Conservation (phyloP, 1,140 invertebrate genomes). For the Zaprionus ornatus region DNA sequence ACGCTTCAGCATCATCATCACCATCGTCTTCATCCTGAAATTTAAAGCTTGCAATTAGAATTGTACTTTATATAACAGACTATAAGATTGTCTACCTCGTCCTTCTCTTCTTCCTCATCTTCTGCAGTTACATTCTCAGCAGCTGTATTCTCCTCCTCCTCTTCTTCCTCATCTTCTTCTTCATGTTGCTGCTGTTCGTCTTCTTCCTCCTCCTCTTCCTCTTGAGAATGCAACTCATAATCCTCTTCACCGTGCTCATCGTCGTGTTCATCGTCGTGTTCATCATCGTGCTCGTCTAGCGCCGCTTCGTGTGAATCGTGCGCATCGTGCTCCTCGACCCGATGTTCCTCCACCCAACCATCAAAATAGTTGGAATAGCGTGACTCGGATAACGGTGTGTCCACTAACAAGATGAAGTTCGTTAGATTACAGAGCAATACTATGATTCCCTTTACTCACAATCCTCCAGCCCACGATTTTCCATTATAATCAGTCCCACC, state of each 20-base stretch:
- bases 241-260: slow-evolving; percentile 72
- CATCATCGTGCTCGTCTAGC: slow-evolving; percentile 74
- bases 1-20: slow-evolving; percentile 38
- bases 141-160: slow-evolving; percentile 80
- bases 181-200: slow-evolving; percentile 32
- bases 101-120: slow-evolving; percentile 58
- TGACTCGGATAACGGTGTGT: slow-evolving; percentile 88
- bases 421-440: not conserved
- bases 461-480: slow-evolving; percentile 90
- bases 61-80: not conserved
- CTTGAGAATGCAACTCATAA: slow-evolving; percentile 69
- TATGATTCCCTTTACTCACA: slow-evolving; percentile 85
- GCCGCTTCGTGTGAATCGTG: slow-evolving; percentile 80
- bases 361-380: slow-evolving; percentile 89
- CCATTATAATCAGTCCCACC: slow-evolving; percentile 90
- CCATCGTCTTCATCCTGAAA: slow-evolving; percentile 36
- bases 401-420: slow-evolving; percentile 85
- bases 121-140: slow-evolving; percentile 80
- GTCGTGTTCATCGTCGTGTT: slow-evolving; percentile 80
- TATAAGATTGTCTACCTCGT: slow-evolving; percentile 42
- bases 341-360: slow-evolving; percentile 90
- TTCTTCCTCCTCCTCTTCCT: slow-evolving; percentile 64
- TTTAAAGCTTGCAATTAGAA: not conserved
- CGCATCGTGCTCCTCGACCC: slow-evolving; percentile 84
- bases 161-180: slow-evolving; percentile 64